Base-by-base conservation (phyloP, 2,113 vertebrate species). In the Psettodes erumei region DNA sequence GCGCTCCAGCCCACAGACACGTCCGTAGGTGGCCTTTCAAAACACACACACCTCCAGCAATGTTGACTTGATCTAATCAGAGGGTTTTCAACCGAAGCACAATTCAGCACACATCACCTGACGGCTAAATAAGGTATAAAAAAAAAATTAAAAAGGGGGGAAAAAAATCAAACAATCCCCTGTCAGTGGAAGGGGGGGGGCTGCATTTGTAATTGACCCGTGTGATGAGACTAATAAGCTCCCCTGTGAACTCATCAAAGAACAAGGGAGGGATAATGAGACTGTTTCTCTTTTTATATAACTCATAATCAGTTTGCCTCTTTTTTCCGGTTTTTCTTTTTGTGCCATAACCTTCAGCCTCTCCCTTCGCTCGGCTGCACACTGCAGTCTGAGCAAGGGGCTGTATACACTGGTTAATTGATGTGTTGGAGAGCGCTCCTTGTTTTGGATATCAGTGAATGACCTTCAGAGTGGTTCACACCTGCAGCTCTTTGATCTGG, bases 211-310 rank as follows among this genome's bases (percentile, higher is more conserved):
- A 90, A 92, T 84, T 90, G 87, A 90, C 71, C 42, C 47, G 23
- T 88, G 84, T 89, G 88, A 91, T 90, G 82, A 85, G 77, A 79
- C 91, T 91, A 92, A 93, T 90, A 88, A 90, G 90, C 89, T 93
- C 91, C 90, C 91, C 73, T 85, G 91, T 87, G 90, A 93, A 87
- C 67, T 88, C 90, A 92, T 92, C 90, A 90, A 90, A 90, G 85
- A 93, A 89, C 86, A 85, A 90, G 69, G 28, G 68, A 50, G 71
- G 79, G 82, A 88, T 92, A 91, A 91, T 92, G 80, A 92, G 89
- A 86, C 54, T 78, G 71, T 86, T 83, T 86, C 60, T 86, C 67
- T 81, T 90, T 86, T 89, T 86, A 78, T 72, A 81, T 76, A 91
- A 86, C 87, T 84, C 86, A 68, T 82, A 71, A 86, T 86, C 76